Evolutionary conservation across 1,140 invertebrate species (phyloP).

Genomic region (Drusus annulatus): DNA sequence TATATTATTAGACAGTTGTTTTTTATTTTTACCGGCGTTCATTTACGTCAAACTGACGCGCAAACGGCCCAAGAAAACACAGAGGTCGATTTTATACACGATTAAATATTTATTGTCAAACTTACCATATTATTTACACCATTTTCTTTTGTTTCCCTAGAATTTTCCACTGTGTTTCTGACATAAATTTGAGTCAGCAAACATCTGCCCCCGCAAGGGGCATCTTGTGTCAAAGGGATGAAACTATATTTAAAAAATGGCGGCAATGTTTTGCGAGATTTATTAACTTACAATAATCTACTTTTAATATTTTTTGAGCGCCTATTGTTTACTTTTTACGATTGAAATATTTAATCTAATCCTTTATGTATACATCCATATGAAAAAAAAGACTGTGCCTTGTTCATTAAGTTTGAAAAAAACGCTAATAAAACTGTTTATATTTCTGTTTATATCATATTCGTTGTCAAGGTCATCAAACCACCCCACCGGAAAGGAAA

Average conservation of each 20-base stretch:
- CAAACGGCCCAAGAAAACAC: slow-evolving; percentile 1
- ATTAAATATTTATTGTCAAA: slow-evolving; percentile 8
- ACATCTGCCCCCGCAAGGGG: slow-evolving; percentile 41
- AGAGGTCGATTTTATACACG: slow-evolving; percentile 23
- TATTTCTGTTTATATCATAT: no score
- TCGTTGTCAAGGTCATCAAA: no score
- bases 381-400: no score
- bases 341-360: no score
- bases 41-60: slow-evolving; percentile 4
- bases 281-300: not conserved
- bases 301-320: not conserved
- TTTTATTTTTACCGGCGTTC: slow-evolving; percentile 51
- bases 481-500: no score
- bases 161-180: slow-evolving; percentile 52
- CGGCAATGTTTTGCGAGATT: slow-evolving; percentile 10
- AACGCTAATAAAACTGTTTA: no score
- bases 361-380: no score
- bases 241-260: slow-evolving; percentile 48
- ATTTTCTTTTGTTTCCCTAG: slow-evolving; percentile 51
- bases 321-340: not conserved
- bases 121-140: slow-evolving; percentile 51
- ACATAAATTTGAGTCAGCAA: slow-evolving; percentile 53
- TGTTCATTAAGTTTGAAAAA: no score
- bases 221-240: slow-evolving; percentile 45
- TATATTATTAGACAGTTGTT: slow-evolving; percentile 28